Evolutionary conservation across 2,888 invertebrate genomes (phyloP).

Genomic region (Celastrina argiolus): DNA sequence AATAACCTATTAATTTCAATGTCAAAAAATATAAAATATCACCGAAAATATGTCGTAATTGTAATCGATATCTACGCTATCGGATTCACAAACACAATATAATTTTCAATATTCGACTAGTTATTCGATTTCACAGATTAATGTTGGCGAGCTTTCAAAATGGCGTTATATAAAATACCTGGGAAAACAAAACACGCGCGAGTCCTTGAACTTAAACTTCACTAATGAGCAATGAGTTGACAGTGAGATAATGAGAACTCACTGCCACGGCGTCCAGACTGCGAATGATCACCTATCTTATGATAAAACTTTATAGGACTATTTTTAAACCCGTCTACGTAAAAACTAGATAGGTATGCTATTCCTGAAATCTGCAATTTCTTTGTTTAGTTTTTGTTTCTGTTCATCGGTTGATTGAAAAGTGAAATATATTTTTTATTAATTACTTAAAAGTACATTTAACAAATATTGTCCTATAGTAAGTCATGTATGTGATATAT

Average conservation of each 20-base stretch:
- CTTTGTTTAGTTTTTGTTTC: conserved; percentile 4
- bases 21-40: too few species aligned
- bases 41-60: neutral
- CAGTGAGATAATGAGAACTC: conserved; percentile 35
- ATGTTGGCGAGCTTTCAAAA: neutral
- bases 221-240: conserved; percentile 36
- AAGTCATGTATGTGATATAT: too few species aligned
- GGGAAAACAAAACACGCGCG: conserved; percentile 42
- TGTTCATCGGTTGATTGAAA: neutral
- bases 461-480: too few species aligned
- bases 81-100: neutral
- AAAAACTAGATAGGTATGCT: conserved; percentile 24
- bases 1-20: too few species aligned
- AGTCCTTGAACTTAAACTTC: conserved; percentile 63
- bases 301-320: conserved; percentile 53
- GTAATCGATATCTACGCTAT: neutral
- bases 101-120: neutral
- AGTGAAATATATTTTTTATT: too few species aligned
- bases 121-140: neutral
- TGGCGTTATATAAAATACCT: conserved; percentile 41
- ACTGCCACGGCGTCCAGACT: conserved; percentile 48
- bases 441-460: too few species aligned
- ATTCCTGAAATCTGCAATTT: conserved; percentile 2
- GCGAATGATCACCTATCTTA: conserved; percentile 51
- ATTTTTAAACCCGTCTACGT: conserved; percentile 49